These are phyloP conservation scores for Ips typographus DNA, from an alignment of 1,140 invertebrate genomes.

Conservation along the genomic window DNA sequence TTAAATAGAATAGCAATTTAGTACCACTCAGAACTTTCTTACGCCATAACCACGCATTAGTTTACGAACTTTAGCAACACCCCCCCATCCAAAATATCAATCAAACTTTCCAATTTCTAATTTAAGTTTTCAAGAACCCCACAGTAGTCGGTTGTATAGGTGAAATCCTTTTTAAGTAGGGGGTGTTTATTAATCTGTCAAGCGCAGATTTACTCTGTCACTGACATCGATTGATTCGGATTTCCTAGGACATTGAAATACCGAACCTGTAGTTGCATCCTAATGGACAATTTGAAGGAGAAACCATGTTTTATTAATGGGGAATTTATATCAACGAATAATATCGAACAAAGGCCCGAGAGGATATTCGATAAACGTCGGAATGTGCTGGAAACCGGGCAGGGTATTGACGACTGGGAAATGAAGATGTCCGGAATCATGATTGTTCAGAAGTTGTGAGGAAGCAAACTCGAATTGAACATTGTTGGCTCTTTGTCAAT, in stretches of 20 bases:
- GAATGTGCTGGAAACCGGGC: background rate
- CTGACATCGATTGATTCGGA: constrained; percentile 16
- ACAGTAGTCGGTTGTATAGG: background rate
- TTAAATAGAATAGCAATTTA: too few relatives aligned
- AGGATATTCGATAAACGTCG: background rate
- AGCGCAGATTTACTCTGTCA: constrained; percentile 5
- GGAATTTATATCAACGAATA: constrained; percentile 4
- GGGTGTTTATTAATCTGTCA: constrained; percentile 27
- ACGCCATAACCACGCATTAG: too few relatives aligned
- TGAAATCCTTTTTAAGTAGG: constrained; percentile 10
- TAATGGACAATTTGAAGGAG: constrained; percentile 6
- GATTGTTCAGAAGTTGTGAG: too few relatives aligned
- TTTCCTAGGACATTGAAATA: constrained; percentile 23
- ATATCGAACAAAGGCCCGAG: background rate
- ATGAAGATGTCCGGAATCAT: background rate
- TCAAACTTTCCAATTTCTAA: constrained; percentile 12
- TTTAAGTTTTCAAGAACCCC: constrained; percentile 7
- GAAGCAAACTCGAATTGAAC: too few relatives aligned
- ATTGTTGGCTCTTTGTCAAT: too few relatives aligned
- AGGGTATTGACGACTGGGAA: background rate
- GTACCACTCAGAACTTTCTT: too few relatives aligned
- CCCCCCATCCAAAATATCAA: background rate
- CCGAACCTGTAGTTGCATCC: constrained; percentile 12
- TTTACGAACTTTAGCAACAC: background rate
- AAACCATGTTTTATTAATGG: constrained; percentile 20